A percentile compares a stretch with the other conserved stretches of the same genome.
phyloP scores from a whole-genome alignment of 2,113 vertebrate species.

The Psephotus haematonotus region DNA sequence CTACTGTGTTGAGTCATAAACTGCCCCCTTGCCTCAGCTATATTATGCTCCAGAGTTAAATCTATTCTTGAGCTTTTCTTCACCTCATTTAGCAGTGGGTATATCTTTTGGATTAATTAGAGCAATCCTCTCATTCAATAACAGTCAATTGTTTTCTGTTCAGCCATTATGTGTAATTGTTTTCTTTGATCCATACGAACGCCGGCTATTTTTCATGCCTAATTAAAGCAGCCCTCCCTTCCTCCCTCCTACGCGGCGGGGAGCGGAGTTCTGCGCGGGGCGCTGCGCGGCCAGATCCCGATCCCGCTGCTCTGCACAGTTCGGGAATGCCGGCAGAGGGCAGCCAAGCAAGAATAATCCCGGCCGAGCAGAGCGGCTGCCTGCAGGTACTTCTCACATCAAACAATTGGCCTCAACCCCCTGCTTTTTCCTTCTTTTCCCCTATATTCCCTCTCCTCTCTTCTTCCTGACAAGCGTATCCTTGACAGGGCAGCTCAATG shows the following conservation, averaged over 20 bases:
- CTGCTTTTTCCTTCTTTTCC: background rate
- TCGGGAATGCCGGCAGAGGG: conserved; percentile 80
- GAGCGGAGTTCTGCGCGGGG: background rate
- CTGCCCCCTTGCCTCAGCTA: conserved; percentile 58
- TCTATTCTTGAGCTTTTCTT: conserved; percentile 26
- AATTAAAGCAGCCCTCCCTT: conserved; percentile 40
- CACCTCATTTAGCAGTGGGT: conserved; percentile 74
- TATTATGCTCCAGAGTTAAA: conserved; percentile 50
- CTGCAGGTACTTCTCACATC: conserved; percentile 50
- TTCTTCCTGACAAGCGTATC: conserved; percentile 7
- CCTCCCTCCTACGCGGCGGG: background rate
- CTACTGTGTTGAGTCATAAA: conserved; percentile 59
- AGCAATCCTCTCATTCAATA: conserved; percentile 54
- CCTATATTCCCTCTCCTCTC: background rate
- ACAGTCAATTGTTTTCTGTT: conserved; percentile 65
- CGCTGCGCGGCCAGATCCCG: background rate
- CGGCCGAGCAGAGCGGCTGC: conserved; percentile 51
- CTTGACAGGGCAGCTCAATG: conserved; percentile 46
- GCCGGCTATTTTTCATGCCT: conserved; percentile 37
- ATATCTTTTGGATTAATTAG: conserved; percentile 75
- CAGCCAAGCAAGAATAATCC: conserved; percentile 83
- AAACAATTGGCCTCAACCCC: conserved; percentile 46
- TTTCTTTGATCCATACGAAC: conserved; percentile 49
- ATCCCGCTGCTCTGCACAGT: conserved; percentile 19
- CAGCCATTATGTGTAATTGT: conserved; percentile 50